Base-by-base conservation (phyloP, 2,113 vertebrate genomes). In the Typhlomys cinereus region DNA sequence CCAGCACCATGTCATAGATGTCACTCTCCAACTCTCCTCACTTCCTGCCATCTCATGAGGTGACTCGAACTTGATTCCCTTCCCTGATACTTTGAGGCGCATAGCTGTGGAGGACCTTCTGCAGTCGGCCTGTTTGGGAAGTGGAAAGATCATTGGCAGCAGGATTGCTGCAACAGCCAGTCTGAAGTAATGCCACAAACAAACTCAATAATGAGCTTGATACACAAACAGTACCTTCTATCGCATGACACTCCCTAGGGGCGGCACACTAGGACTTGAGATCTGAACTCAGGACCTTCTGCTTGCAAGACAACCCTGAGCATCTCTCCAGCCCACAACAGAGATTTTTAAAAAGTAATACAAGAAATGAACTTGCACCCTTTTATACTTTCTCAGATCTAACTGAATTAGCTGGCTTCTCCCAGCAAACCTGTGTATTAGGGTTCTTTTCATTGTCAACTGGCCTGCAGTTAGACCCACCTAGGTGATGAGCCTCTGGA, bases 101-200 rank as follows among this genome's bases (percentile, higher is more conserved):
- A 23, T 99, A 99, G 95, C 97, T 99, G 4, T 93, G 96, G 66
- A 99, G 98, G 83, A 99, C 93, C 67, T 95, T 97, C 66, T 85
- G 95, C 50, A 99, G 97, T 50, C 99, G 98, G 48, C 50, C 82
- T 7, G 97, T 98, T 89, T 99, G 98, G 62, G 99, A 99, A 73
- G 96, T 2, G 0, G 99, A 99, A 25, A 97, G 0, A 0, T 99
- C 99, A 0, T 99, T 99, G 80, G 98, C 97, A 89, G 99, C 98
- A 25, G 99, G 96, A 85, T 98, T 97, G 57, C 98, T 99, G 90
- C 99, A 98, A 95, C 96, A 81, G 52, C 98, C 98, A 8, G 98
- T 98, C 97, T 99, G 99, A 86, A 99, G 98, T 91, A 99, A 95
- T 62, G 99, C 98, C 94, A 99, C n/a, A n/a, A n/a, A n/a, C n/a